Conservation (phyloP, 1,140 invertebrate genomes). For the Pseudomyrmex sp. region DNA sequence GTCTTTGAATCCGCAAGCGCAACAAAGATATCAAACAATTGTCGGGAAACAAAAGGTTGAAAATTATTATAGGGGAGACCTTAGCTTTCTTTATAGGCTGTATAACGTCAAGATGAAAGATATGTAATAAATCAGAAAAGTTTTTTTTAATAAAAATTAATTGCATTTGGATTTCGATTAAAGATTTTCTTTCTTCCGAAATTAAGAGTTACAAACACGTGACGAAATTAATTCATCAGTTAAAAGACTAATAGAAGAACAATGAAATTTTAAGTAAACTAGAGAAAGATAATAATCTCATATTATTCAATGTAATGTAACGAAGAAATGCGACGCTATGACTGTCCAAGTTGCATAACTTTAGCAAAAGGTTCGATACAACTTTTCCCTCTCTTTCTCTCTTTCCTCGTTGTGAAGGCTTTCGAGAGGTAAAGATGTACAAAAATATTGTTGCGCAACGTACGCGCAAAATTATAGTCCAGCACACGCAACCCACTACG, state of each 20-base stretch:
- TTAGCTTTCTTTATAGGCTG: no score
- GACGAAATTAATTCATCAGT: not conserved
- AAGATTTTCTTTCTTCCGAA: not conserved
- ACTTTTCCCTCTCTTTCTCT: conserved; percentile 14
- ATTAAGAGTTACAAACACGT: not conserved
- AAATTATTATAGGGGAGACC: no score
- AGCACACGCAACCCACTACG: not conserved
- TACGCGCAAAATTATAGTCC: conserved; percentile 48
- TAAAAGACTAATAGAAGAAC: no score
- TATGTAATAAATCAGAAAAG: no score
- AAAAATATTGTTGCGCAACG: conserved; percentile 53
- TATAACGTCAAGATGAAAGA: no score
- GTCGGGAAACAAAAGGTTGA: no score
- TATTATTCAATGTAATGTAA: conserved; percentile 37
- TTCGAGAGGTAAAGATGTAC: conserved; percentile 8
- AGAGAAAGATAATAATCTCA: conserved; percentile 6
- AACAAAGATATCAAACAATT: no score
- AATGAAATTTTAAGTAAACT: not conserved
- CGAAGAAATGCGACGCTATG: conserved; percentile 12
- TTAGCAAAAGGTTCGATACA: conserved; percentile 49
- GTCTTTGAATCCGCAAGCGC: no score
- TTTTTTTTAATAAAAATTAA: not conserved
- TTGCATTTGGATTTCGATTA: not conserved
- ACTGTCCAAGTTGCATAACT: conserved; percentile 51
- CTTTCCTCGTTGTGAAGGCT: conserved; percentile 1